Evolutionary conservation across 2,888 invertebrate species (phyloP), one percentile per base, ranked within the genome.

Genomic region (Sipunculus nudus): DNA sequence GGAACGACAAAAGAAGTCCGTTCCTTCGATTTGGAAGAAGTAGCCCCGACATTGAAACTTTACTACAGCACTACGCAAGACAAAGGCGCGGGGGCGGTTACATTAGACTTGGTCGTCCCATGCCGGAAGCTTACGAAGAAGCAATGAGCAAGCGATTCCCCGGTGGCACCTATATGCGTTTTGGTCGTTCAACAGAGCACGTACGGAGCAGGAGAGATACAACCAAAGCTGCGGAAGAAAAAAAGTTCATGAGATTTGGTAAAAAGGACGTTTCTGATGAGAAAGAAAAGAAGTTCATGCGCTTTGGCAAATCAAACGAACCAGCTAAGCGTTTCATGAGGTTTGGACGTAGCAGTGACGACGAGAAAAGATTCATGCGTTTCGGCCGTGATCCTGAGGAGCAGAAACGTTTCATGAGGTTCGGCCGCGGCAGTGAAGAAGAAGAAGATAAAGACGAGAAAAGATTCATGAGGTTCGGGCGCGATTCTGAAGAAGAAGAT

Each of bases 161-260:
- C 6, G 48, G 48, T 8, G 16, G 25, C n/a, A 31, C 31, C 16
- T 77, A 75, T 55, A 64, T 77, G 35, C 62, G 77, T 31, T 72
- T 72, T 40, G 74, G 72, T 2, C 47, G 56, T 19, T 56, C 56
- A 6, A 39, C 3, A 39, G 66, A 65, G 3, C 59, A 65, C 21
- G 61, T 55, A 35, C 65, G 5, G 32, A 39, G 73, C n/a, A n/a
- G n/a, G n/a, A 71, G 10, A 50, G 75, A 25, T 6, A 25, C 47
- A 4, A 26, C 23, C 6, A 28, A 43, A 28, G 74, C 52, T 19
- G 53, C 73, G 21, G 65, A 66, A 5, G 73, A 73, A 49, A 75
- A 77, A 50, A 41, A 73, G 50, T 75, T 74, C 58, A 64, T 75
- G 73, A 58, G 75, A 48, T 75, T 75, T 59, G 75, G 75, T 5